These are phyloP conservation scores for Acleris holmiana DNA, from an alignment of 2,888 invertebrate species.

Conservation along the genomic window DNA sequence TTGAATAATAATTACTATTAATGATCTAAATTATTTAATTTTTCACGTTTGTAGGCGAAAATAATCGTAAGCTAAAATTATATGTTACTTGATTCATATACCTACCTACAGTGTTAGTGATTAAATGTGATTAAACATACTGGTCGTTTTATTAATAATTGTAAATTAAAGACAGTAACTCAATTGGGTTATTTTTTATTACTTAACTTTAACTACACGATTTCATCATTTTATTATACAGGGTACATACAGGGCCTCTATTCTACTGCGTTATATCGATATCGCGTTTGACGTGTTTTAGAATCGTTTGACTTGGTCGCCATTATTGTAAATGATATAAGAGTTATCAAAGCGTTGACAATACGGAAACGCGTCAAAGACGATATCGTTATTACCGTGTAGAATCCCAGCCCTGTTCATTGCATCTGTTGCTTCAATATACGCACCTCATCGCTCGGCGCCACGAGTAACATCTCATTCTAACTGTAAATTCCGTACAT, in stretches of 20 bases:
- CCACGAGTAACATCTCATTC: background rate
- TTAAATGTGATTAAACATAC: slow-evolving; percentile 75
- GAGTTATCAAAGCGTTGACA: too few relatives aligned
- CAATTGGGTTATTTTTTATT: slow-evolving; percentile 9
- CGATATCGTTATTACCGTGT: too few relatives aligned
- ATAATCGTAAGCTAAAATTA: slow-evolving; percentile 70
- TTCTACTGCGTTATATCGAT: too few relatives aligned
- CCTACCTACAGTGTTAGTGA: slow-evolving; percentile 68
- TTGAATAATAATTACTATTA: slow-evolving; percentile 81
- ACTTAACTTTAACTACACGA: slow-evolving; percentile 21
- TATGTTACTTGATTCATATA: slow-evolving; percentile 71
- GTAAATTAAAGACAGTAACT: background rate
- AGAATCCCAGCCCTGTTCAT: too few relatives aligned
- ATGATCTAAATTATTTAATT: slow-evolving; percentile 84
- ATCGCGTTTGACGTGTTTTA: too few relatives aligned
- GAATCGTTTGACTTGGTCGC: too few relatives aligned
- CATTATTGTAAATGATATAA: too few relatives aligned
- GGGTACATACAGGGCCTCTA: too few relatives aligned
- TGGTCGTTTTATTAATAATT: slow-evolving; percentile 44
- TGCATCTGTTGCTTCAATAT: slow-evolving; percentile 12
- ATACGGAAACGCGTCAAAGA: too few relatives aligned
- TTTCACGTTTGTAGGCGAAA: slow-evolving; percentile 81
- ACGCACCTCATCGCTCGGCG: too few relatives aligned
- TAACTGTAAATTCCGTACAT: background rate
- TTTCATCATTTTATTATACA: slow-evolving; percentile 22